A percentile compares a stretch with the other conserved stretches of the same genome.
Conservation (phyloP, 2,113 vertebrate genomes). For the Origma solitaria region DNA sequence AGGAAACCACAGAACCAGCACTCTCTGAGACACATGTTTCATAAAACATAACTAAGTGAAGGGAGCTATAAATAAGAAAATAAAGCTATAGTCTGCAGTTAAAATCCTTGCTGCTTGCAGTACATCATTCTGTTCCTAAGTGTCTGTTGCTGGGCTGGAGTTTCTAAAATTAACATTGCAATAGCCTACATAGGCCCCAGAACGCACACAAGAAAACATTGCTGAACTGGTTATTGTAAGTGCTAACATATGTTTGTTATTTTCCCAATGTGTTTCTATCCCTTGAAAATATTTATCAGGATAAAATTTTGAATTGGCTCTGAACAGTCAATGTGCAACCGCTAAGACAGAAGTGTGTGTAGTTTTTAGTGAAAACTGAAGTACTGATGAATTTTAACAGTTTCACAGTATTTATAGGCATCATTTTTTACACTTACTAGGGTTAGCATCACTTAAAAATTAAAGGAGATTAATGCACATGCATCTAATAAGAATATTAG, state of each 20-base stretch:
- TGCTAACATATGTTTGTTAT: slow-evolving; percentile 12
- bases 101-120: slow-evolving; percentile 23
- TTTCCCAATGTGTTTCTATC: not conserved
- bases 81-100: slow-evolving; percentile 11
- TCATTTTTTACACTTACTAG: not conserved
- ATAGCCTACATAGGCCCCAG: slow-evolving; percentile 17
- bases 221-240: slow-evolving; percentile 13
- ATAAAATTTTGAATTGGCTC: slow-evolving; percentile 9
- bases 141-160: slow-evolving; percentile 48
- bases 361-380: slow-evolving; percentile 11
- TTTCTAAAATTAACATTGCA: slow-evolving; percentile 58
- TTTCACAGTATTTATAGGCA: not conserved
- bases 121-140: slow-evolving; percentile 43
- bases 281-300: slow-evolving; percentile 39
- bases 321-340: not conserved
- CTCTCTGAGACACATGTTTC: not conserved
- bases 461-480: not conserved
- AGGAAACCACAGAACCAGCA: not conserved
- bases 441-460: not conserved
- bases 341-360: not conserved
- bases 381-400: not conserved
- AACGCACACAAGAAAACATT: not conserved
- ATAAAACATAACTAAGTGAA: not conserved
- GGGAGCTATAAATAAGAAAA: slow-evolving; percentile 53
- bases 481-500: not conserved